Evolutionary conservation across 2,797 vertebrate genomes (phyloP).

Genomic region (Vipera latastei): DNA sequence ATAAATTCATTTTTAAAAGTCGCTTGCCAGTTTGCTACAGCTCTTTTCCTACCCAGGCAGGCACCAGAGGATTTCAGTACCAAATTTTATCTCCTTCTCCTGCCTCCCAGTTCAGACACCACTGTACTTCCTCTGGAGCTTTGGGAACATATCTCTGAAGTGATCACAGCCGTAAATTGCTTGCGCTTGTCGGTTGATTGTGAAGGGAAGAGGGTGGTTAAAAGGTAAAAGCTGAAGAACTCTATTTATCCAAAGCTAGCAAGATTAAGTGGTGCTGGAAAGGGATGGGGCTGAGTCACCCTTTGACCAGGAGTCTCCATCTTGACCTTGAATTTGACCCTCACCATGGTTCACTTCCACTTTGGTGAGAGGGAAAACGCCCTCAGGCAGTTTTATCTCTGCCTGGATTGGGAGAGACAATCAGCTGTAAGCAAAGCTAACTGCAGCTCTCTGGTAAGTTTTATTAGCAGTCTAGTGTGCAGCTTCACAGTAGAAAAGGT

Average conservation of each 20-base stretch:
- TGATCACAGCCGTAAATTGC: slow-evolving; percentile 66
- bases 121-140: slow-evolving; percentile 35
- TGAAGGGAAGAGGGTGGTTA: slow-evolving; percentile 46
- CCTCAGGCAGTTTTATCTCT: slow-evolving; percentile 40
- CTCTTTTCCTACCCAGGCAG: slow-evolving; percentile 29
- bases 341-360: slow-evolving; percentile 45
- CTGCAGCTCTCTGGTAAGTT: slow-evolving; percentile 4
- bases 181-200: slow-evolving; percentile 68
- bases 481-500: background rate
- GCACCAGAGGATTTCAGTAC: slow-evolving; percentile 44
- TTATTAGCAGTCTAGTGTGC: background rate
- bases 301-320: slow-evolving; percentile 35
- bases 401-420: slow-evolving; percentile 19
- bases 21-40: slow-evolving; percentile 31
- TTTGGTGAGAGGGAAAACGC: slow-evolving; percentile 46
- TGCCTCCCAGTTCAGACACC: slow-evolving; percentile 11
- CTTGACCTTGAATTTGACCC: slow-evolving; percentile 60
- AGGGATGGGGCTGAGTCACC: slow-evolving; percentile 5
- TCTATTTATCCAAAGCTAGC: slow-evolving; percentile 59
- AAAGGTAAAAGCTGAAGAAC: slow-evolving; percentile 51
- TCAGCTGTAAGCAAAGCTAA: slow-evolving; percentile 29
- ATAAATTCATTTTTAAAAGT: slow-evolving; percentile 51
- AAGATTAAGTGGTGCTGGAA: slow-evolving; percentile 55
- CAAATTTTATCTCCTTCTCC: slow-evolving; percentile 34
- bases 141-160: slow-evolving; percentile 62